Evolutionary conservation across 2,888 invertebrate species (phyloP).

Genomic region (Caenorhabditis plicata): DNA sequence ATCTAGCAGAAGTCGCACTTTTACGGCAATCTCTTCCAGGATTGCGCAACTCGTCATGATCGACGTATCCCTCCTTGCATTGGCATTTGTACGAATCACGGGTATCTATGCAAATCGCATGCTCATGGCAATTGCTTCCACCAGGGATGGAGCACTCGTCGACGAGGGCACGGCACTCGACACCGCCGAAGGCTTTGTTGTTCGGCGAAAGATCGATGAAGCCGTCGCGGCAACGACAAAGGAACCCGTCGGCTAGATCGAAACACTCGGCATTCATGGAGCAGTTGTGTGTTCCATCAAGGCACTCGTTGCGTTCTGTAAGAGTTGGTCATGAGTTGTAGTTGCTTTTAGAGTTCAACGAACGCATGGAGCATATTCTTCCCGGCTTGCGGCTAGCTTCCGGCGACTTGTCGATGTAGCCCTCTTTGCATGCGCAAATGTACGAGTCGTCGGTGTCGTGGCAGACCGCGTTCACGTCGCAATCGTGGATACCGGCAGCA

Average conservation of each 20-base stretch:
- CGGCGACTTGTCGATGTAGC: constrained; percentile 57
- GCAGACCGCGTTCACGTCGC: constrained; percentile 52
- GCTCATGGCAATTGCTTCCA: constrained; percentile 57
- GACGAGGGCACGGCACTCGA: constrained; percentile 56
- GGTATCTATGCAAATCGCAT: constrained; percentile 63
- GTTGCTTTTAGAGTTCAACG: neutral
- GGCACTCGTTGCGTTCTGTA: constrained; percentile 85
- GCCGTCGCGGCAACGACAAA: constrained; percentile 71
- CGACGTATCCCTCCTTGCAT: constrained; percentile 62
- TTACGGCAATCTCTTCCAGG: constrained; percentile 58
- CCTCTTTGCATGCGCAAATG: constrained; percentile 58
- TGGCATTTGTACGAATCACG: constrained; percentile 59
- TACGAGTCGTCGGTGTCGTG: constrained; percentile 62
- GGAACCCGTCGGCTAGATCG: constrained; percentile 84
- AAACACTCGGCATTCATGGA: constrained; percentile 83
- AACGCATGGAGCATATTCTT: constrained; percentile 51
- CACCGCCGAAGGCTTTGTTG: constrained; percentile 54
- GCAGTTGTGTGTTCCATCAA: constrained; percentile 81
- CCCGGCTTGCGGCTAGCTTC: constrained; percentile 55
- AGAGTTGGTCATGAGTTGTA: constrained; percentile 14
- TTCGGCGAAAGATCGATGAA: constrained; percentile 65
- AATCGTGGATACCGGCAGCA: constrained; percentile 54
- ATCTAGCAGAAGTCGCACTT: constrained; percentile 10
- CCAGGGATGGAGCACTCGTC: constrained; percentile 60
- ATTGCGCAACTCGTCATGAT: constrained; percentile 56